Evolutionary conservation across 2,113 vertebrate species (phyloP).

Genomic region (Poecile atricapillus): DNA sequence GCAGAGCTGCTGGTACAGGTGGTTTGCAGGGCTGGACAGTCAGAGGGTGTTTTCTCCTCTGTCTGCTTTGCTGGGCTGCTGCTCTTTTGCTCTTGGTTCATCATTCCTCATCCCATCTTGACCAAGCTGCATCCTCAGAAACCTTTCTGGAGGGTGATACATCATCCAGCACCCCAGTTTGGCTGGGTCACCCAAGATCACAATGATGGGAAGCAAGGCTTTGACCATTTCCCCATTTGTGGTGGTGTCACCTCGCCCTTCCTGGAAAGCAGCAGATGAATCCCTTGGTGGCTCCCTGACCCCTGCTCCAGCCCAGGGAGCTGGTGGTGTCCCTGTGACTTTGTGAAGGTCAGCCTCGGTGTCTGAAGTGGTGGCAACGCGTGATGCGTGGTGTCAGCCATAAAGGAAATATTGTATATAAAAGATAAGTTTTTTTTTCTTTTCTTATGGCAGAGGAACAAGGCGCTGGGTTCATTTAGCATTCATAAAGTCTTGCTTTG

Average conservation of each 20-base stretch:
- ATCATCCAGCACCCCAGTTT: rapidly evolving
- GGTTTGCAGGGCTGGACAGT: not conserved
- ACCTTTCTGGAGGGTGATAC: not conserved
- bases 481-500: constrained; percentile 78
- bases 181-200: rapidly evolving
- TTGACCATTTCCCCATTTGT: rapidly evolving
- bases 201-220: rapidly evolving
- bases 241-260: not conserved
- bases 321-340: constrained; percentile 20
- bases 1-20: not conserved
- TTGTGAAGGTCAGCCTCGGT: constrained; percentile 64
- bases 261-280: not conserved
- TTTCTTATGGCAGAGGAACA: constrained; percentile 69
- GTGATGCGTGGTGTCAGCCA: not conserved
- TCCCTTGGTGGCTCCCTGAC: rapidly evolving
- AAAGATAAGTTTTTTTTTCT: constrained; percentile 53
- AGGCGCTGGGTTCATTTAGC: constrained; percentile 72
- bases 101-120: not conserved
- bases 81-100: not conserved
- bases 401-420: constrained; percentile 70
- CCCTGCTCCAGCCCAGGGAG: not conserved
- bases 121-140: not conserved
- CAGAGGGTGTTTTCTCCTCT: not conserved
- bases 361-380: constrained; percentile 35
- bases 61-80: not conserved